Evolutionary conservation across 2,113 vertebrate species (phyloP), one percentile per base, ranked within the genome.

Genomic region (Gracilinanus agilis): DNA sequence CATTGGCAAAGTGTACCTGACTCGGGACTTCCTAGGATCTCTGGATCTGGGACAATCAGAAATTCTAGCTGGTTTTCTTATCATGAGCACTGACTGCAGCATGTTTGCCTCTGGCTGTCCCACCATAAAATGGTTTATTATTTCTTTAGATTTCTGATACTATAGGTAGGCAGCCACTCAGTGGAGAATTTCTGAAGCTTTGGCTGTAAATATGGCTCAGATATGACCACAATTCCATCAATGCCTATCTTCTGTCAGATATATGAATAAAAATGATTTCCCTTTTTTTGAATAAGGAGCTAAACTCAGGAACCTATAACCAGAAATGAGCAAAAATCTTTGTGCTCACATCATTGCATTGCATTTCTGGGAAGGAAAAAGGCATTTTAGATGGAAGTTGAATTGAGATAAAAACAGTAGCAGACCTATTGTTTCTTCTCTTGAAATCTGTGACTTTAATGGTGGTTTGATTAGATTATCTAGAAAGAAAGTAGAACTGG

Each of bases 401-500:
- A 96, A 91, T 44, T 92, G 56, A 91, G 90, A 94, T 53, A 44
- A 93, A 53, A 93, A 93, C 49, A 67, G 93, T 54, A 93, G 24
- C n/a, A 93, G 25, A 95, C 89, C 55, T 91, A 1, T 19, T 93
- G 93, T 89, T 24, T 93, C 94, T 44, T 24, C 89, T 90, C 95
- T 91, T 88, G 90, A 94, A 90, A 96, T 91, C 34, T 44, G 55
- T 40, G 21, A 29, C 94, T 24, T 40, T 34, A 88, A 25, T 53
- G 3, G 12, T 67, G 12, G 61, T 67, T 40, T 88, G 83, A 40
- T 92, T 93, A 21, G 34, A 89, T 54, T 91, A 92, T 58, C 89
- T 96, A 97, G 95, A 75, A 88, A n/a, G 53, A 29, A 89, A 95
- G 34, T 91, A 94, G 91, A 96, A 96, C 49, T 92, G n/a, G 13